A percentile compares a stretch with the other conserved stretches of the same genome.
These are phyloP conservation scores for Calliopum simillimum DNA, from an alignment of 2,888 invertebrate species.

Conservation along the genomic window DNA sequence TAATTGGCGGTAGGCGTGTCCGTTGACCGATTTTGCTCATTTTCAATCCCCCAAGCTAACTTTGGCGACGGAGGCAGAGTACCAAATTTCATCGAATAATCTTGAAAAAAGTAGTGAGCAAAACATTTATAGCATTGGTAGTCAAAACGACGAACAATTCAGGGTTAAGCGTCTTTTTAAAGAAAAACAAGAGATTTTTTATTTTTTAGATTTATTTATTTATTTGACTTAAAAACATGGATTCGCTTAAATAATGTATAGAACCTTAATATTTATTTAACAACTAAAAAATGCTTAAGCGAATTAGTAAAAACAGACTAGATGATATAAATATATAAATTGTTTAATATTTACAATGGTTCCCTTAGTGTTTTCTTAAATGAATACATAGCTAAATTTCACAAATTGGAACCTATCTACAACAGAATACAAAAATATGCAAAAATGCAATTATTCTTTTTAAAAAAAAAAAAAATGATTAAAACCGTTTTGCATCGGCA, in stretches of 20 bases:
- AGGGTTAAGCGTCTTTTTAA: too few relatives aligned
- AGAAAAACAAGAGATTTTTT: background rate
- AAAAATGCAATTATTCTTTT: too few relatives aligned
- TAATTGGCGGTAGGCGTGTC: too few relatives aligned
- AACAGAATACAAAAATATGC: too few relatives aligned
- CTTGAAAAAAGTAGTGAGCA: too few relatives aligned
- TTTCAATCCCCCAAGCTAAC: too few relatives aligned
- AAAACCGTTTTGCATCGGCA: constrained; percentile 4
- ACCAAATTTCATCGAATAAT: too few relatives aligned
- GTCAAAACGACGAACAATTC: too few relatives aligned
- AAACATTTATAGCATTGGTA: too few relatives aligned
- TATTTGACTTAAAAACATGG: constrained; percentile 1
- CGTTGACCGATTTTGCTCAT: too few relatives aligned
- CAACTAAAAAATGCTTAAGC: constrained; percentile 3
- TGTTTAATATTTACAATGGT: background rate
- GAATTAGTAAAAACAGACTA: constrained; percentile 53
- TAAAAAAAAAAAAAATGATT: constrained; percentile 1
- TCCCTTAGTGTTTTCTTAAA: constrained; percentile 16
- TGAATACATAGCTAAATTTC: constrained; percentile 32
- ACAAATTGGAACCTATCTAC: too few relatives aligned
- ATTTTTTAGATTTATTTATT: background rate
- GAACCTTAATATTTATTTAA: background rate
- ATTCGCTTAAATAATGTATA: background rate
- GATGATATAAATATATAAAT: constrained; percentile 54
- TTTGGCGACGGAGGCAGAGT: too few relatives aligned